Base-by-base conservation (phyloP, 2,113 vertebrate genomes). In the Todiramphus chloris region DNA sequence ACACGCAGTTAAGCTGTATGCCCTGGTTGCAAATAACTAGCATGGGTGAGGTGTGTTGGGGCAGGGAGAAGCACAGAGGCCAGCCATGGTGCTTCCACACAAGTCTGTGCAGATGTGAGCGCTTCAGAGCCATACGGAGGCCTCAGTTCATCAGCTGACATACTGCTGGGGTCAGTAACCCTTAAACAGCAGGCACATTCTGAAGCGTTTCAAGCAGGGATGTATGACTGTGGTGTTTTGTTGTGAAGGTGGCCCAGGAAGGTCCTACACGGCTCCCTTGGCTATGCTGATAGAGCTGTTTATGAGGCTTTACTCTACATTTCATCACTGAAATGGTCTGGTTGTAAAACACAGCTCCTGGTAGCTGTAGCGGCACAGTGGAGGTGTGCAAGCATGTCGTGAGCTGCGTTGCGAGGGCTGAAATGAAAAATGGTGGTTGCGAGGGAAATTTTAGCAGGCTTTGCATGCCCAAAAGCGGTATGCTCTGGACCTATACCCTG, bases 331-430 rank as follows among this genome's bases (percentile, higher is more conserved):
- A 50, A 60, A 55, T 0, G 2, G 16, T 30, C 48, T 30, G 83
- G 62, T 16, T 76, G 69, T 80, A 69, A 84, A 89, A n/a, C 50
- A n/a, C 24, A 24, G 60, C 55, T 69, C 41, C 64, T 16, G 31
- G 8, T 19, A 59, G 84, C 50, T 43, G 56, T 35, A 27, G 10
- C 39, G 56, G 74, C 64, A 19, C 16, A 39, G 56, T 0, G 1
- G 72, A 77, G 64, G 33, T 62, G 67, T 24, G 33, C 56, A 28
- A 19, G 33, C 17, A 23, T 0, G 1, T 35, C 0, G 0, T 41
- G 66, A 88, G 12, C 44, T 14, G 46, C 28, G 10, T 41, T 24
- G 5, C 28, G 58, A 60, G 70, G 79, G 31, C 25, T 60, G 82
- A 25, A 30, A 8, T 53, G 39, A 51, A 60, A 43, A 55, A 33